A percentile compares a stretch with the other conserved stretches of the same genome.
phyloP scores from a whole-genome alignment of 2,797 vertebrate species.

The Onychomys arenicola region DNA sequence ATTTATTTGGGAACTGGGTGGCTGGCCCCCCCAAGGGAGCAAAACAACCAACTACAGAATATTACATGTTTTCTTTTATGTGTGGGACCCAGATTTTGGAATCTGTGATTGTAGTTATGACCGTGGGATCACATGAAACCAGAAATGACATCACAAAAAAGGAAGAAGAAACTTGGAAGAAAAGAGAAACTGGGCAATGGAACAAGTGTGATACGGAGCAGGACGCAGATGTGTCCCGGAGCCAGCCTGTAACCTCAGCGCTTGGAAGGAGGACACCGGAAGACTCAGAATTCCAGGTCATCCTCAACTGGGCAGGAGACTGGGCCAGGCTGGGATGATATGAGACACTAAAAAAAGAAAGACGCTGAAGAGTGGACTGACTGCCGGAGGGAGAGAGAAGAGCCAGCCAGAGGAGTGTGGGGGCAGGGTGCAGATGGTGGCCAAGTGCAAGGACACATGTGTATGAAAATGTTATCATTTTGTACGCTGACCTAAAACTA shows the following conservation, averaged over 20 bases:
- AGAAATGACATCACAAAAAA: neutral
- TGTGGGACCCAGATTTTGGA: neutral
- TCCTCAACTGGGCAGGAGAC: neutral
- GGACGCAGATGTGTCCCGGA: fast-evolving
- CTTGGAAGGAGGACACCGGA: no score
- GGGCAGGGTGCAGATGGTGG: no score
- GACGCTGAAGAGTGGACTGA: no score
- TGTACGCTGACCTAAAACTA: neutral
- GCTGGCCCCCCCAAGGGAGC: no score
- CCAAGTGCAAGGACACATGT: neutral
- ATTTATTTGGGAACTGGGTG: no score
- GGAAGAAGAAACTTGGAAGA: neutral
- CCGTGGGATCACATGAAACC: neutral
- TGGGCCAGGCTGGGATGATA: no score
- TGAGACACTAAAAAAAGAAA: neutral
- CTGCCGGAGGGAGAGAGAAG: no score
- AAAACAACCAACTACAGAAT: neutral
- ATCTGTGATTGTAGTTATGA: neutral
- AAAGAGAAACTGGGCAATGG: neutral
- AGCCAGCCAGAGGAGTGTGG: neutral
- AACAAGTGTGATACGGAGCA: neutral
- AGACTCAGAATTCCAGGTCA: neutral
- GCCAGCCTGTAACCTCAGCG: neutral
- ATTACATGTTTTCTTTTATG: neutral
- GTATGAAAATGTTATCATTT: neutral